Conservation (phyloP, 2,113 vertebrate species). For the Mus pahari region DNA sequence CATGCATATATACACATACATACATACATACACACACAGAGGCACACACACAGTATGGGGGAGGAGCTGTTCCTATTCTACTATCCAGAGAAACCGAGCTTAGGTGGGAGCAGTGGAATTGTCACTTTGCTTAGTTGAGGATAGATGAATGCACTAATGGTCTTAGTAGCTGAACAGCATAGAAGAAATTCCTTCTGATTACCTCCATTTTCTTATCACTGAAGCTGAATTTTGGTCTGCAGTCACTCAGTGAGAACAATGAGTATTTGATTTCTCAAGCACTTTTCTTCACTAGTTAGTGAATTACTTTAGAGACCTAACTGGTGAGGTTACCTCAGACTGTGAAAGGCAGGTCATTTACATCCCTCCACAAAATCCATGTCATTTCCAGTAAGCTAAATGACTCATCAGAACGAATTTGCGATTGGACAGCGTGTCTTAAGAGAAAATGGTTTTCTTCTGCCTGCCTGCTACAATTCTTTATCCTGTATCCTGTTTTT, state of each 20-base stretch:
- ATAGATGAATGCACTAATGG: no score
- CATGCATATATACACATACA: neutral
- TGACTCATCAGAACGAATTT: neutral
- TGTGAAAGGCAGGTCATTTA: constrained; percentile 2
- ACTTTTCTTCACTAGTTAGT: constrained; percentile 5
- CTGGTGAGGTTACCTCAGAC: neutral
- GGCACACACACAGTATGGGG: neutral
- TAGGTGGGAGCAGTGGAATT: neutral
- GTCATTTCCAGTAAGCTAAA: constrained; percentile 11
- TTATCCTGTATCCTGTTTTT: neutral
- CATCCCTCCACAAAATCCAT: neutral
- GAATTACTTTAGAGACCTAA: constrained; percentile 32
- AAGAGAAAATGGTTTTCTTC: constrained; percentile 10
- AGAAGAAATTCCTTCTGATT: neutral
- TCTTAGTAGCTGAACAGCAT: neutral
- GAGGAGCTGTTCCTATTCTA: neutral
- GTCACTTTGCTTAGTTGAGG: neutral
- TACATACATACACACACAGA: rapidly evolving
- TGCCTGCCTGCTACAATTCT: neutral
- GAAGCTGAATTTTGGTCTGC: neutral
- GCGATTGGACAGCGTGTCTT: neutral
- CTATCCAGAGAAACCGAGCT: neutral
- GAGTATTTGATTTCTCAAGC: neutral
- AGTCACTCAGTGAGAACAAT: neutral
- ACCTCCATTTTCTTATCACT: neutral